Conservation (phyloP, 1,140 invertebrate species). For the Heliconius melpomene region DNA sequence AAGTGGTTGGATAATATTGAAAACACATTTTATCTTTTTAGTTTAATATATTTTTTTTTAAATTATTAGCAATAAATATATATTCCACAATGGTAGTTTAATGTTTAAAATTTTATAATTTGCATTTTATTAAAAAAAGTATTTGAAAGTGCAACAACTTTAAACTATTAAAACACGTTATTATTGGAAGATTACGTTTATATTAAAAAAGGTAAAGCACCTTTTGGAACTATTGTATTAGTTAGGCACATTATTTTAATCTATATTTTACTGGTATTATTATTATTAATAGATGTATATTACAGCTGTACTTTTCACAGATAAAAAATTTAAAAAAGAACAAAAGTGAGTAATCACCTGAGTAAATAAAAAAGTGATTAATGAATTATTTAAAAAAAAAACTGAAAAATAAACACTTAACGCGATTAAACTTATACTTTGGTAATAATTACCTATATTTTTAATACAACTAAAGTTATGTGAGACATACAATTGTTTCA, state of each 20-base stretch:
- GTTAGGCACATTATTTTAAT: conserved; percentile 59
- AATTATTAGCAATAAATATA: too few relatives aligned
- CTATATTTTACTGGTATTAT: conserved; percentile 51
- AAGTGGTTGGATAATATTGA: too few relatives aligned
- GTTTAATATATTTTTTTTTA: too few relatives aligned
- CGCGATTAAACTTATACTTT: conserved; percentile 67
- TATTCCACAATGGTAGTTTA: too few relatives aligned
- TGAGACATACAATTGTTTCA: conserved; percentile 51
- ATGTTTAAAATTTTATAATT: neutral
- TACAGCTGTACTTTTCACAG: conserved; percentile 8
- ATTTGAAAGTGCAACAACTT: conserved; percentile 36
- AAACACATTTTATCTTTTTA: too few relatives aligned
- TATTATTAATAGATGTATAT: neutral
- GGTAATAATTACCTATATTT: conserved; percentile 75
- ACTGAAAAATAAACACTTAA: conserved; percentile 30
- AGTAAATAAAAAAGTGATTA: conserved; percentile 5
- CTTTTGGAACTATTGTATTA: conserved; percentile 62
- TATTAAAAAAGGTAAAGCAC: conserved; percentile 58
- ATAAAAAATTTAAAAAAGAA: neutral
- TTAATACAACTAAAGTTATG: conserved; percentile 60
- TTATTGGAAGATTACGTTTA: conserved; percentile 54
- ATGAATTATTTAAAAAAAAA: neutral
- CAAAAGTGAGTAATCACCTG: conserved; percentile 17
- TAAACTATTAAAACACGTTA: conserved; percentile 35
- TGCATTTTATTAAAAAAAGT: conserved; percentile 12